Conservation (phyloP, 2,797 vertebrate species). For the Lemur catta region DNA sequence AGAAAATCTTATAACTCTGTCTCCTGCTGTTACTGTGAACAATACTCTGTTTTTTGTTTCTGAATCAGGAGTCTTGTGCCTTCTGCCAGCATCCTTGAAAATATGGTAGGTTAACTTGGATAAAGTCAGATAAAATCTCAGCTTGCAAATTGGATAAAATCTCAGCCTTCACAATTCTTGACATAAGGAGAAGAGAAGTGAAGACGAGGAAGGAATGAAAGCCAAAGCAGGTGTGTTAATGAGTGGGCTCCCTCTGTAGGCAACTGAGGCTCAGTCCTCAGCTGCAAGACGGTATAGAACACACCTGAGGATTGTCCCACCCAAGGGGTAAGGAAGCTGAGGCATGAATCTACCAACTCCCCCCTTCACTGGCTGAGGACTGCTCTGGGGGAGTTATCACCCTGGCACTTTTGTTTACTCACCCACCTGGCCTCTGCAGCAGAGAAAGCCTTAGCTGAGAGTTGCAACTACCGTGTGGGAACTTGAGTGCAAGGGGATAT, state of each 20-base stretch:
- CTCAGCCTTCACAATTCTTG: not conserved
- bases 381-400: not conserved
- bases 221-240: not conserved
- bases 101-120: not conserved
- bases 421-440: not conserved
- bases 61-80: not conserved
- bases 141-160: not conserved
- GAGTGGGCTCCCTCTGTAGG: not conserved
- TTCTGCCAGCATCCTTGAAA: not conserved
- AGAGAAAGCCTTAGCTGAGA: not conserved
- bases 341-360: not conserved
- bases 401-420: not conserved
- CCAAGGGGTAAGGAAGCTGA: not conserved
- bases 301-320: not conserved
- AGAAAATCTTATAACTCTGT: not conserved
- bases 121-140: not conserved
- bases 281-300: not conserved
- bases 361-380: not conserved
- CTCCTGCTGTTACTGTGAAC: not conserved
- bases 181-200: not conserved
- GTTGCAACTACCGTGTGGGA: not conserved
- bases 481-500: not conserved
- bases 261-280: not conserved
- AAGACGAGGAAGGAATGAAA: not conserved
- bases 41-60: not conserved